Evolutionary conservation across 2,888 invertebrate species (phyloP).

Genomic region (Cataglyphis albicans): DNA sequence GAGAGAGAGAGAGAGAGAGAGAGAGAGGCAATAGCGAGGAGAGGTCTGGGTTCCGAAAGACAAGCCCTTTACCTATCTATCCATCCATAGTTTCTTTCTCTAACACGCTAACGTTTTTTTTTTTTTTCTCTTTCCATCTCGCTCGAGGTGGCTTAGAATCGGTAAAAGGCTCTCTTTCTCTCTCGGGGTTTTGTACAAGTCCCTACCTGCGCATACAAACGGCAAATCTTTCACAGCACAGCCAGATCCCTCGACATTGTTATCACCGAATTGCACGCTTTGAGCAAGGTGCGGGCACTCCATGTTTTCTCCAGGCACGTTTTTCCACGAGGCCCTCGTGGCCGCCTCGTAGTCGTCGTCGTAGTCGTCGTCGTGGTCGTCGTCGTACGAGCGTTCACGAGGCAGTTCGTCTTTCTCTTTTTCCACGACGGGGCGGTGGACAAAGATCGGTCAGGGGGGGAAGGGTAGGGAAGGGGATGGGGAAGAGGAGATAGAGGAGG

Average conservation of each 20-base stretch:
- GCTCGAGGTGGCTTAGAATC: constrained; percentile 47
- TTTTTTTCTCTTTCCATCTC: background rate
- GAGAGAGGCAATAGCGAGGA: constrained; percentile 13
- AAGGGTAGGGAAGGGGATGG: constrained; percentile 34
- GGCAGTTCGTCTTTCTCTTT: constrained; percentile 64
- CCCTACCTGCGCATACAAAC: constrained; percentile 89
- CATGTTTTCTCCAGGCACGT: constrained; percentile 86
- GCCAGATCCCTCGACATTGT: constrained; percentile 81
- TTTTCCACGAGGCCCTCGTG: constrained; percentile 77
- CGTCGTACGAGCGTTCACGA: constrained; percentile 70
- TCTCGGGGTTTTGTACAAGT: constrained; percentile 50
- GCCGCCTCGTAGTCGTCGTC: constrained; percentile 68
- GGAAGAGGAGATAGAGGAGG: constrained; percentile 59
- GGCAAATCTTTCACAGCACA: constrained; percentile 87
- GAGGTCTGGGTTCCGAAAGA: constrained; percentile 29
- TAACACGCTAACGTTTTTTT: background rate
- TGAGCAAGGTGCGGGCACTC: constrained; percentile 91
- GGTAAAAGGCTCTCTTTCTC: constrained; percentile 33
- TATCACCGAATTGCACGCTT: constrained; percentile 87
- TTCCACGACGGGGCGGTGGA: constrained; percentile 52
- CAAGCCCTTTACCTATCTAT: constrained; percentile 22
- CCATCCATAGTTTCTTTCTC: background rate
- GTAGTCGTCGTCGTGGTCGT: constrained; percentile 49
- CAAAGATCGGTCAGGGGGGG: constrained; percentile 48
- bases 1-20: constrained; percentile 40